Percentiles rank a stretch among this genome's conserved stretches.
Evolutionary conservation across 1,140 invertebrate species (phyloP).

Genomic region (Scaptodrosophila lebanonensis): DNA sequence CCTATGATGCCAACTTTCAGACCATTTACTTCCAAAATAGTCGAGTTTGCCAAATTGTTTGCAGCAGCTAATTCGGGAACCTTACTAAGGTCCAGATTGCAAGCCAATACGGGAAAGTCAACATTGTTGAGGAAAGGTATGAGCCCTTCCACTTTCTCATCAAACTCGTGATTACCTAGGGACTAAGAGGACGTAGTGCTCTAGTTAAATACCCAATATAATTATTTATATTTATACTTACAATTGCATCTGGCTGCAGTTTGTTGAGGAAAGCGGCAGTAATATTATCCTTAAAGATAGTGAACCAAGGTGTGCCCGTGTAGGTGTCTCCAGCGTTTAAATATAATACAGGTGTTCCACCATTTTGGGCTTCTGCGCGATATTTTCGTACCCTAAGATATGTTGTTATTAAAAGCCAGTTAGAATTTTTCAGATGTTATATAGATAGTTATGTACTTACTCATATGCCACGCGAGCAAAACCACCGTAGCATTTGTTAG

Average conservation of each 20-base stretch:
- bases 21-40: slow-evolving; percentile 81
- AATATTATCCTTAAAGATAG: slow-evolving; percentile 85
- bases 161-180: slow-evolving; percentile 96
- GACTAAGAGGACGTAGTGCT: slow-evolving; percentile 79
- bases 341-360: slow-evolving; percentile 81
- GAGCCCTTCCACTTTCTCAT: slow-evolving; percentile 85
- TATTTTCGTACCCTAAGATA: slow-evolving; percentile 79
- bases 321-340: slow-evolving; percentile 94
- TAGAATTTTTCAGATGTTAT: too few species aligned
- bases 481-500: slow-evolving; percentile 86
- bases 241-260: slow-evolving; percentile 88
- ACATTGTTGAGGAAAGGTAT: slow-evolving; percentile 85
- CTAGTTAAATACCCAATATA: background rate
- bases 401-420: background rate
- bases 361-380: slow-evolving; percentile 78
- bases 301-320: slow-evolving; percentile 91
- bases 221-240: slow-evolving; percentile 78
- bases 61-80: slow-evolving; percentile 80
- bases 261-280: slow-evolving; percentile 87
- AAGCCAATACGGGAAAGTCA: slow-evolving; percentile 85
- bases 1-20: slow-evolving; percentile 90
- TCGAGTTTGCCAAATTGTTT: slow-evolving; percentile 81
- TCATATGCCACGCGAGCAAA: slow-evolving; percentile 85
- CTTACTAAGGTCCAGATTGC: slow-evolving; percentile 85
- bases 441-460: slow-evolving; percentile 61